Conservation (phyloP, 2,113 vertebrate species). For the Heteronetta atricapilla region DNA sequence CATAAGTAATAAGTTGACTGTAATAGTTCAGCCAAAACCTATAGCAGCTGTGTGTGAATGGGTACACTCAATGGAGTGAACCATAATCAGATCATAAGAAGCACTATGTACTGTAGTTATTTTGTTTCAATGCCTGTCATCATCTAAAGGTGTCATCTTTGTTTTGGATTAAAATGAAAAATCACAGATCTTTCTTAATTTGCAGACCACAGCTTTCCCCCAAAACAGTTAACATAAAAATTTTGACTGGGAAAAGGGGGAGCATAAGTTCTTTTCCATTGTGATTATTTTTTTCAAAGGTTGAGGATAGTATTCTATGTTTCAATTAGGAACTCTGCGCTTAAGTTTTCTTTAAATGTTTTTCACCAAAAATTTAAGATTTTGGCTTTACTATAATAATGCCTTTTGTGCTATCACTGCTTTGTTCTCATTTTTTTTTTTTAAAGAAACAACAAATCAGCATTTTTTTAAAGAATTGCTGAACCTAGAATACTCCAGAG, state of each 20-base stretch:
- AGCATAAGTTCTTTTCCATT: background rate
- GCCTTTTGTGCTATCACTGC: background rate
- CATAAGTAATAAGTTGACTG: background rate
- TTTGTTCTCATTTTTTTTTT: background rate
- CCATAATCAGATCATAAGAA: background rate
- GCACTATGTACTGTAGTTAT: background rate
- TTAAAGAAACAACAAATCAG: background rate
- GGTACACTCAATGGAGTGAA: background rate
- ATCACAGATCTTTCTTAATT: background rate
- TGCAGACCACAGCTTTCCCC: background rate
- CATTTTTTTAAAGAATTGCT: background rate
- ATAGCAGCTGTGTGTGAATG: background rate
- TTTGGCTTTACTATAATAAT: background rate
- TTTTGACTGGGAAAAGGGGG: background rate
- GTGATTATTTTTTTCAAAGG: background rate
- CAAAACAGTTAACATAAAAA: background rate
- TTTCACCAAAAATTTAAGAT: background rate
- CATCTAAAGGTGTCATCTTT: background rate
- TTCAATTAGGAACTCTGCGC: background rate
- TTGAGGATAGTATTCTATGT: background rate
- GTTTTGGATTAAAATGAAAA: background rate
- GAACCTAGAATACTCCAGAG: background rate
- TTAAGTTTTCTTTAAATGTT: background rate
- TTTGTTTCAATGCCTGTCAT: background rate
- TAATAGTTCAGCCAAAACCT: background rate